Evolutionary conservation across 2,113 vertebrate species (phyloP), one percentile per base, ranked within the genome.

Genomic region (Pipa parva): DNA sequence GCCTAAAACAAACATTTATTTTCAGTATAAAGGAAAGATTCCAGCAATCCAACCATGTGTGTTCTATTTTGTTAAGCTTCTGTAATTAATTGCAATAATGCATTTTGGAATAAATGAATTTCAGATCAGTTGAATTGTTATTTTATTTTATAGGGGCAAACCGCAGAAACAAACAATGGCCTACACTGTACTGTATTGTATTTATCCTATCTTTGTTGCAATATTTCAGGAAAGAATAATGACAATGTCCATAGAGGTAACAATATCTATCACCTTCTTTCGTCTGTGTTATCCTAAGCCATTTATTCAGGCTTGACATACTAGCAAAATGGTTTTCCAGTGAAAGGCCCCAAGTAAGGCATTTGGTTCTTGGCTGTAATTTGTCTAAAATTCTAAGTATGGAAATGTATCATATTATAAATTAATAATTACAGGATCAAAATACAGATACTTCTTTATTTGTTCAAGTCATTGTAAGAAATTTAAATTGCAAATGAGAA

Each of bases 221-320:
- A 73, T 42, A 72, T 56, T 59, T 72, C 63, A 77, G 74, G 70
- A 72, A 63, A 83, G 78, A 87, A 62, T 82, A 83, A 85, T 75
- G 77, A 77, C 76, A 73, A 58, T 77, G 72, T 80, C 81, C 75
- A 76, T 66, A 74, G 71, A 75, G 75, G 72, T 73, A 85, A 78
- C 71, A 70, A 60, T 59, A 81, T 80, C 71, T 81, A 82, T 89
- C 80, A 86, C 78, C 50, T 73, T 81, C 84, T n/a, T n/a, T n/a
- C 79, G 78, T 70, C 83, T 78, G 81, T 84, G 61, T 71, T 78
- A 83, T 87, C 81, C 80, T 75, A 74, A 81, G 70, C 69, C 6
- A 84, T 87, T 88, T 74, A 70, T 88, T 91, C 85, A 74, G 73
- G 50, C 74, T 80, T 66, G 1, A 76, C 75, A 64, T 71, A 77